Evolutionary conservation across 2,888 invertebrate species (phyloP), one percentile per base, ranked within the genome.

Genomic region (Drosophila gaucha): DNA sequence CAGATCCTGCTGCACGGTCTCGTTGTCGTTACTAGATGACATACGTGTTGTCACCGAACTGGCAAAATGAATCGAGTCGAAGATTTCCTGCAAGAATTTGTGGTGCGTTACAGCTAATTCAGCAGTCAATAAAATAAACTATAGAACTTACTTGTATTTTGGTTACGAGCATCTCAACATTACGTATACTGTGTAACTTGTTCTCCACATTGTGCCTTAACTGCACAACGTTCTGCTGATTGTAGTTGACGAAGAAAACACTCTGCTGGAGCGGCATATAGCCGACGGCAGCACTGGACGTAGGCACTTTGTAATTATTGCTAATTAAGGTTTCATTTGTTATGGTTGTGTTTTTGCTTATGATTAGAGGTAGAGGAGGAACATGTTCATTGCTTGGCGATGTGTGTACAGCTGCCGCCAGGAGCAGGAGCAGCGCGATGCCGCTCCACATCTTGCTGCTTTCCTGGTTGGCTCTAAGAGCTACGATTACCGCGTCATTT

Each of bases 111-210:
- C 0, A 5, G 5, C 0, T 6, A 5, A 16, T 9, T 5, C 1
- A 1, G 8, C 5, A 9, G 1, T 18, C 1, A 14, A 31, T 5
- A 1, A 16, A 20, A n/a, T n/a, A n/a, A 12, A 28, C 1, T 6
- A 6, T 1, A 0, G 0, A 4, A 49, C 51, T 74, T 36, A 91
- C 91, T 82, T 92, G 92, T 57, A 92, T 90, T 30, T 88, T 89
- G 6, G 92, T 83, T 44, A 92, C 86, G 14, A 89, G 88, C 76
- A 92, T 86, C 74, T 92, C 92, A 3, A 89, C 77, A 78, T 92
- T 91, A 28, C 91, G 86, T 44, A 92, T 90, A 47, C 75, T 89
- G 47, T 85, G 89, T 36, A 92, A 64, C 31, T 89, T 85, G 3
- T 68, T 59, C 59, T 91, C 90, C 22, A 92, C 83, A 71, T 89